A percentile compares a stretch with the other conserved stretches of the same genome.
Conservation (phyloP, 2,888 invertebrate genomes). For the Nomada goodeniana region DNA sequence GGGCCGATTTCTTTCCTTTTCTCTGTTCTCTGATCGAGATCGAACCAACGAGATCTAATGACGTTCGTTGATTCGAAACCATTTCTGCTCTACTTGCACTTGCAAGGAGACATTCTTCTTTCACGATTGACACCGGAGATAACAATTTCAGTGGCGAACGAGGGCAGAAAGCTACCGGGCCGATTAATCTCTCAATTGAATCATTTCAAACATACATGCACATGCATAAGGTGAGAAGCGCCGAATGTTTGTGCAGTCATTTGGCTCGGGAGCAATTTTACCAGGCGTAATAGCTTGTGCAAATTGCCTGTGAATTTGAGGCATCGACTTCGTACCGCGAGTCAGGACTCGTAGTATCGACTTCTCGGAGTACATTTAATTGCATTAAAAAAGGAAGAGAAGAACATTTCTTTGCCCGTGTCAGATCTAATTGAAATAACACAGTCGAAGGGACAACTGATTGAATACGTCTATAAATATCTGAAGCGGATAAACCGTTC, state of each 20-base stretch:
- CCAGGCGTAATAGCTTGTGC: too few relatives aligned
- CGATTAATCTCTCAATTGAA: slow-evolving; percentile 23
- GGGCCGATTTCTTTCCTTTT: neutral
- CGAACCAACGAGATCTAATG: neutral
- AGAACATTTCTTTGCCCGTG: too few relatives aligned
- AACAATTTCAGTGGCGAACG: slow-evolving; percentile 14
- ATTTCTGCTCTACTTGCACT: slow-evolving; percentile 43
- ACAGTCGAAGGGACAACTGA: neutral
- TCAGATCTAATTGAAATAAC: neutral
- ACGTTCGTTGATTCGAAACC: neutral
- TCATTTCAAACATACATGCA: slow-evolving; percentile 2
- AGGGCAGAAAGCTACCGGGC: neutral
- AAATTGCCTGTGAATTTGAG: too few relatives aligned
- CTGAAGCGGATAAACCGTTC: neutral
- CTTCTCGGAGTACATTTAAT: too few relatives aligned
- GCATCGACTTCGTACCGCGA: too few relatives aligned
- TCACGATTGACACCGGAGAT: slow-evolving; percentile 16
- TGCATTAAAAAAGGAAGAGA: too few relatives aligned
- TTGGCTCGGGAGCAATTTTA: too few relatives aligned
- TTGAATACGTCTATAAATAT: neutral
- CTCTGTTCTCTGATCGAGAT: neutral
- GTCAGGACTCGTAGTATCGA: too few relatives aligned
- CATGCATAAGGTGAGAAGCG: neutral
- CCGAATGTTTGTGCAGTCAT: too few relatives aligned
- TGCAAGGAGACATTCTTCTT: slow-evolving; percentile 2